A percentile compares a stretch with the other conserved stretches of the same genome.
phyloP scores from a whole-genome alignment of 2,797 vertebrate species.

The Molossus molossus region DNA sequence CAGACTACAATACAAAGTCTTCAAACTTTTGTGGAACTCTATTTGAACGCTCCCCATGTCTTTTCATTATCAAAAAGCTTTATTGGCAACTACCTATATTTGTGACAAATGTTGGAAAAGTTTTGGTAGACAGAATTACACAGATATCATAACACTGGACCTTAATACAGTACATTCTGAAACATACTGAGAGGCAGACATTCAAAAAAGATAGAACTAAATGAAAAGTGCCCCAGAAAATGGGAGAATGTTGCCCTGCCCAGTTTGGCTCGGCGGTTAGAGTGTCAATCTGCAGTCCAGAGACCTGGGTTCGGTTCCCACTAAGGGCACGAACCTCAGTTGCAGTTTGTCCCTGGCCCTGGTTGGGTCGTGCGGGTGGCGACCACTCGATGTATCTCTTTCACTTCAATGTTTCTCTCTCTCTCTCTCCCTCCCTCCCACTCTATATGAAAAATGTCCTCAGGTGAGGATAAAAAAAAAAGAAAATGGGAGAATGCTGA shows the following conservation, averaged over 20 bases:
- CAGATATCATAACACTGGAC: neutral
- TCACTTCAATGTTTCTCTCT: no score
- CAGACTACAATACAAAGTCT: slow-evolving; percentile 13
- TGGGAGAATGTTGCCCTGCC: neutral
- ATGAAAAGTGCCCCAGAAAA: slow-evolving; percentile 47
- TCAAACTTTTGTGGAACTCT: slow-evolving; percentile 17
- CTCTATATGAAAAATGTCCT: no score
- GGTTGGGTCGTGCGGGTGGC: no score
- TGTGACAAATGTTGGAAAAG: neutral
- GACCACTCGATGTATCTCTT: no score
- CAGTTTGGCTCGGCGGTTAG: no score
- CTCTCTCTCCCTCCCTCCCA: no score
- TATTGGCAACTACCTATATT: slow-evolving; percentile 2
- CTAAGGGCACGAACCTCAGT: no score
- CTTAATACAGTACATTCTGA: slow-evolving; percentile 45
- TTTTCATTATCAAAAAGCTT: slow-evolving; percentile 9
- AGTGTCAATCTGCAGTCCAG: no score
- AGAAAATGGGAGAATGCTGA: slow-evolving; percentile 40
- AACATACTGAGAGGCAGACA: slow-evolving; percentile 57
- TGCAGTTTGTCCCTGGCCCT: no score
- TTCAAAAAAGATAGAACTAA: slow-evolving; percentile 56
- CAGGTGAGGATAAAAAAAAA: no score
- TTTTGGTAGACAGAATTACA: neutral
- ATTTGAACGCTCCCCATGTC: slow-evolving; percentile 15
- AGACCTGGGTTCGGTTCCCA: no score